These are phyloP conservation scores for Fregetta grallaria DNA, from an alignment of 2,113 vertebrate genomes.

Conservation along the genomic window DNA sequence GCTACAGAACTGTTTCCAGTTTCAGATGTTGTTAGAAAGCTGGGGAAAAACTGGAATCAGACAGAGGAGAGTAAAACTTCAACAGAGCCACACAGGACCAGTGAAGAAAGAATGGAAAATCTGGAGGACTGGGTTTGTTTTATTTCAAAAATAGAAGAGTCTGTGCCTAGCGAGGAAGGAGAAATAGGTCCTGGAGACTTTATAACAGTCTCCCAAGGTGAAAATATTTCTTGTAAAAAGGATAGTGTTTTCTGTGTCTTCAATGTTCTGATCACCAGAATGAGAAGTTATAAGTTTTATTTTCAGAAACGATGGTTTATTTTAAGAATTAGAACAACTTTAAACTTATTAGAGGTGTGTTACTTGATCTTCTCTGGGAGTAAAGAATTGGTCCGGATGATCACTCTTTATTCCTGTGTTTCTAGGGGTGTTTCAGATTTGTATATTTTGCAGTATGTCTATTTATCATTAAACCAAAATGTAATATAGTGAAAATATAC, in stretches of 20 bases:
- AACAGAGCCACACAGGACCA: background rate
- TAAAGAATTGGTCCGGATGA: background rate
- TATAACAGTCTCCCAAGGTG: background rate
- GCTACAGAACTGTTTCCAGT: background rate
- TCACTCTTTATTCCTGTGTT: background rate
- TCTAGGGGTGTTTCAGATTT: background rate
- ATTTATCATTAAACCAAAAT: background rate
- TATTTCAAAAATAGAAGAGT: background rate
- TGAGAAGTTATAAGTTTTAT: background rate
- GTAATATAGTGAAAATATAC: background rate
- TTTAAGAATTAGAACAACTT: background rate
- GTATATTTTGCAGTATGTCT: background rate
- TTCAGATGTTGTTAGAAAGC: background rate
- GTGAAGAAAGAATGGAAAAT: background rate
- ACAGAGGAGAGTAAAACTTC: background rate
- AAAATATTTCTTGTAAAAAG: background rate
- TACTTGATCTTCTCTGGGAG: background rate
- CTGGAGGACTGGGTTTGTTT: background rate
- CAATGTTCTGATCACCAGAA: background rate
- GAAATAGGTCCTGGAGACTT: background rate
- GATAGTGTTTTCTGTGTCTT: background rate
- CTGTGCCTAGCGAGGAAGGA: background rate
- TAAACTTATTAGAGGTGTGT: background rate
- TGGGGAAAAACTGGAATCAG: background rate
- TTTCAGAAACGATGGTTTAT: background rate